phyloP scores from a whole-genome alignment of 92 coral and sea anemone genomes.

The Zoanthus sociatus region DNA sequence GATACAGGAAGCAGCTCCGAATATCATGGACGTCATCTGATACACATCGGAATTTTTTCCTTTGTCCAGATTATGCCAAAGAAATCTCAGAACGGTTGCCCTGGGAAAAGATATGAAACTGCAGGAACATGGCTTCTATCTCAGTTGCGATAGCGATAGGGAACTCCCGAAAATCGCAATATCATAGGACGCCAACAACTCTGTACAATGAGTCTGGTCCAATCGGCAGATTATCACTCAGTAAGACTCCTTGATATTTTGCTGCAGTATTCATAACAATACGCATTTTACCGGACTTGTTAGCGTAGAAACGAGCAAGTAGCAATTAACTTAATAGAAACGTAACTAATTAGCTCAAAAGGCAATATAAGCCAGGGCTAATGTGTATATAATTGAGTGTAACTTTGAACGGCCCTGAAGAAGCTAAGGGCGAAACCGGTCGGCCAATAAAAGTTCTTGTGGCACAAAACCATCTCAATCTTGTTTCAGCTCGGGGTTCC shows the following conservation, averaged over 20 bases:
- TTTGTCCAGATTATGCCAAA: neutral
- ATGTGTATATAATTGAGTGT: too few species aligned
- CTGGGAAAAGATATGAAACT: neutral
- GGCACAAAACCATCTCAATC: too few species aligned
- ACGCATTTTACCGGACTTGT: conserved; percentile 57
- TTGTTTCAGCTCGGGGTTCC: too few species aligned
- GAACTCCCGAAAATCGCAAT: neutral
- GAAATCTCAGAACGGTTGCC: neutral
- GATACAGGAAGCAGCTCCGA: neutral
- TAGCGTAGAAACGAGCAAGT: too few species aligned
- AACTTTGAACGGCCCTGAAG: too few species aligned
- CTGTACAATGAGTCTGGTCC: conserved; percentile 54
- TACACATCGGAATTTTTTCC: neutral
- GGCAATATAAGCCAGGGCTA: too few species aligned
- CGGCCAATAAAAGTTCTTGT: too few species aligned
- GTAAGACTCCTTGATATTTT: conserved; percentile 46
- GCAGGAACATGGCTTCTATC: conserved; percentile 46
- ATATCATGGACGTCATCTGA: neutral
- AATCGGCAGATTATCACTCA: conserved; percentile 28
- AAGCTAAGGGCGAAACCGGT: too few species aligned
- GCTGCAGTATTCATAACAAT: conserved; percentile 71
- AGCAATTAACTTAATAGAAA: too few species aligned
- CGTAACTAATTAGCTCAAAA: too few species aligned
- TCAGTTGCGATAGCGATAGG: neutral
- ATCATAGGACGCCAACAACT: neutral